Conservation (phyloP, 2,888 invertebrate genomes). For the Tipula vernalis region DNA sequence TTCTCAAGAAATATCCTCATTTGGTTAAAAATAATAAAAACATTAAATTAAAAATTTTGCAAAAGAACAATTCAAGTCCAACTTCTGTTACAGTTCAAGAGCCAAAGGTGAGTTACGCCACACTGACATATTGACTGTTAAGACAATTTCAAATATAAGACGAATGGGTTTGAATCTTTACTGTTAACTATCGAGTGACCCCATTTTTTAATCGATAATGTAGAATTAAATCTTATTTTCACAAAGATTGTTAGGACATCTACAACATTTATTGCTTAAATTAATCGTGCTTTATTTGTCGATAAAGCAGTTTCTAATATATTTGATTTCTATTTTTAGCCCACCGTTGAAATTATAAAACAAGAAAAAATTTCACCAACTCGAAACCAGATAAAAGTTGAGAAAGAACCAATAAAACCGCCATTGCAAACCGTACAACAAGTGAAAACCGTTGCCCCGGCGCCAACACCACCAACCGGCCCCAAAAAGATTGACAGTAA, state of each 20-base stretch:
- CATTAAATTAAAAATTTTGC: slow-evolving; percentile 72
- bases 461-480: slow-evolving; percentile 21
- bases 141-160: not conserved
- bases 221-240: not conserved
- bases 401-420: slow-evolving; percentile 11
- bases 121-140: not conserved
- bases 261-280: not conserved
- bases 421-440: slow-evolving; percentile 13
- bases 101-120: not conserved
- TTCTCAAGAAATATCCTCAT: slow-evolving; percentile 78
- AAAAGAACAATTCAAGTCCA: slow-evolving; percentile 33
- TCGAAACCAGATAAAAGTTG: slow-evolving; percentile 13
- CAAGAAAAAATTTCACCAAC: not conserved
- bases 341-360: not conserved
- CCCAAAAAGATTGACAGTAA: slow-evolving; percentile 46
- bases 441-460: slow-evolving; percentile 12
- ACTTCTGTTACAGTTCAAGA: not conserved
- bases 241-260: not conserved
- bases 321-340: not conserved
- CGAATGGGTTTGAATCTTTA: not conserved
- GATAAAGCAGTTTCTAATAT: not conserved
- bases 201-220: not conserved
- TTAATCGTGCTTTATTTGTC: not conserved
- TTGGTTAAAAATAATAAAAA: slow-evolving; percentile 77
- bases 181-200: not conserved